Conservation (phyloP, 2,888 invertebrate genomes). For the Stenodera caucasica region DNA sequence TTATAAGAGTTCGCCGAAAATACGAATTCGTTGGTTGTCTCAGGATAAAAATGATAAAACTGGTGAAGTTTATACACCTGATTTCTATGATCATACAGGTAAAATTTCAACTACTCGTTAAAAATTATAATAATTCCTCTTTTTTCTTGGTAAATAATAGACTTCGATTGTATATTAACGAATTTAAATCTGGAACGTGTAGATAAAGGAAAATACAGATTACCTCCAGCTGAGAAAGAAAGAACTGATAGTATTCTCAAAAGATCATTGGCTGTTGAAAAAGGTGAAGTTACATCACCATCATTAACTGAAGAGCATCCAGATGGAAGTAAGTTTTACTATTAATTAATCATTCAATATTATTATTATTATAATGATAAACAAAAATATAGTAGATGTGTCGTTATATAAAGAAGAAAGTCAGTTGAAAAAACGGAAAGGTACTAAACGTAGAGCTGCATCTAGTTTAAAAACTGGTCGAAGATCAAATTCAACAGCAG, state of each 20-base stretch:
- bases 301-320: constrained; percentile 78
- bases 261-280: constrained; percentile 80
- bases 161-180: constrained; percentile 87
- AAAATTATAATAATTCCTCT: constrained; percentile 9
- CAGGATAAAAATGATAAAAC: constrained; percentile 69
- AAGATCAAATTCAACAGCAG: constrained; percentile 22
- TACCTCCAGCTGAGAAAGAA: constrained; percentile 73
- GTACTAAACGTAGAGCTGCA: constrained; percentile 48
- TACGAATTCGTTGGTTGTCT: constrained; percentile 88
- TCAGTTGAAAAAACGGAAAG: constrained; percentile 63
- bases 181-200: constrained; percentile 77
- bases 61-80: constrained; percentile 79
- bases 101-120: constrained; percentile 21
- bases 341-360: neutral
- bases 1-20: constrained; percentile 80
- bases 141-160: constrained; percentile 54
- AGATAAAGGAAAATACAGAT: constrained; percentile 69
- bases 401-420: constrained; percentile 83
- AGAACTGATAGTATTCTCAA: constrained; percentile 82
- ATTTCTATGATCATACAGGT: constrained; percentile 89
- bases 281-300: constrained; percentile 63
- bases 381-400: constrained; percentile 69
- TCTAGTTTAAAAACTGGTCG: constrained; percentile 28
- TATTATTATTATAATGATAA: constrained; percentile 21
- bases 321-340: constrained; percentile 72